Evolutionary conservation across 2,888 invertebrate species (phyloP).

Genomic region (Agapostemon virescens): DNA sequence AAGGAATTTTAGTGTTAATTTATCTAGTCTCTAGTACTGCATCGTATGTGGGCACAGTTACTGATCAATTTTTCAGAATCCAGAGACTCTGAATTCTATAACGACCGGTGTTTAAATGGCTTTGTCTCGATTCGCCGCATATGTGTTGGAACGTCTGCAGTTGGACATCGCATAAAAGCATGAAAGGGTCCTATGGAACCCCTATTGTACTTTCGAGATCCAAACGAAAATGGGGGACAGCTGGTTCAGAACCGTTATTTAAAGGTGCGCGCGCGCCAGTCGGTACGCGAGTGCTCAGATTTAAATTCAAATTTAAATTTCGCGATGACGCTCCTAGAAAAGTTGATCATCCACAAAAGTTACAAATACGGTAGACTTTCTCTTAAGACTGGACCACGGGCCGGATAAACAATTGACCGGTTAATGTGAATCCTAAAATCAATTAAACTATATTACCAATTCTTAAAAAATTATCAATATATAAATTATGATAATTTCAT

Average conservation of each 20-base stretch:
- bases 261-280: conserved; percentile 48
- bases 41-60: neutral
- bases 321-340: neutral
- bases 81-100: conserved; percentile 13
- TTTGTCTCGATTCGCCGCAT: conserved; percentile 43
- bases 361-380: too few species aligned
- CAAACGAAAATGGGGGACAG: conserved; percentile 69
- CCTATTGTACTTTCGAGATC: conserved; percentile 68
- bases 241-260: conserved; percentile 72
- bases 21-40: neutral
- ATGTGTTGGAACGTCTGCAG: conserved; percentile 42
- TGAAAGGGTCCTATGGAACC: conserved; percentile 61
- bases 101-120: conserved; percentile 30
- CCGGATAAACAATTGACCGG: too few species aligned
- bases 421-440: too few species aligned
- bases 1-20: too few species aligned
- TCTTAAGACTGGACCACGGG: too few species aligned
- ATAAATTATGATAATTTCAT: too few species aligned
- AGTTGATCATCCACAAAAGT: too few species aligned
- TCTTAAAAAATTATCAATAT: too few species aligned
- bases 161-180: conserved; percentile 41
- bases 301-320: conserved; percentile 37
- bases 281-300: conserved; percentile 26
- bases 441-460: too few species aligned
- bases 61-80: conserved; percentile 38